phyloP scores from a whole-genome alignment of 2,113 vertebrate species.

The Microcebus murinus region DNA sequence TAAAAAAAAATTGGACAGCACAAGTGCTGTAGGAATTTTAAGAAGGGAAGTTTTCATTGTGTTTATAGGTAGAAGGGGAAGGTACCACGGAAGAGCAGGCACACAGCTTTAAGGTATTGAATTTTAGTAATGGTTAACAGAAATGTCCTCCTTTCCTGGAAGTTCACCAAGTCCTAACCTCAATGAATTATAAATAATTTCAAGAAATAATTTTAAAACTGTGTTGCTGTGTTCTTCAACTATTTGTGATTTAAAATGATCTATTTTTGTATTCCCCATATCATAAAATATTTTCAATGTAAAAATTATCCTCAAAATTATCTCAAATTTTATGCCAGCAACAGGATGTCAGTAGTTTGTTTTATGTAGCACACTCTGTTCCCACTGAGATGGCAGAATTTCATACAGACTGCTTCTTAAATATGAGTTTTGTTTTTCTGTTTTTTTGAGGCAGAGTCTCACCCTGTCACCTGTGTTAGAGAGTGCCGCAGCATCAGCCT shows the following conservation, averaged over 20 bases:
- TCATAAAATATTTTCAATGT: conserved; percentile 31
- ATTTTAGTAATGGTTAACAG: background rate
- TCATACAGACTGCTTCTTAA: conserved; percentile 13
- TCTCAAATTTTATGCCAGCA: background rate
- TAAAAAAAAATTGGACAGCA: background rate
- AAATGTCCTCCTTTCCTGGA: background rate
- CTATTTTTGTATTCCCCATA: background rate
- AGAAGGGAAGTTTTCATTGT: background rate
- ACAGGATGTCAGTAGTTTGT: background rate
- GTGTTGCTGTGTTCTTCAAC: background rate
- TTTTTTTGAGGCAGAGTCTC: too few relatives aligned
- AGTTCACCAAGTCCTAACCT: background rate
- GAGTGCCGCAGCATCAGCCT: too few relatives aligned
- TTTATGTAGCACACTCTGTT: background rate
- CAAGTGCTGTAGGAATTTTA: background rate
- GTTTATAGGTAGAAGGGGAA: background rate
- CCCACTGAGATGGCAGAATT: background rate
- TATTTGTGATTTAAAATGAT: conserved; percentile 12
- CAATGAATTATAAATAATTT: background rate
- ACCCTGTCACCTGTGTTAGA: too few relatives aligned
- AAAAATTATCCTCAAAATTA: conserved; percentile 2
- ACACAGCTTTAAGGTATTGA: background rate
- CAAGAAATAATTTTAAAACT: conserved; percentile 24
- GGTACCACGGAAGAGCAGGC: background rate
- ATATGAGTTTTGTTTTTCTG: background rate